phyloP scores from a whole-genome alignment of 2,113 vertebrate species.

The Sclerurus mexicanus region DNA sequence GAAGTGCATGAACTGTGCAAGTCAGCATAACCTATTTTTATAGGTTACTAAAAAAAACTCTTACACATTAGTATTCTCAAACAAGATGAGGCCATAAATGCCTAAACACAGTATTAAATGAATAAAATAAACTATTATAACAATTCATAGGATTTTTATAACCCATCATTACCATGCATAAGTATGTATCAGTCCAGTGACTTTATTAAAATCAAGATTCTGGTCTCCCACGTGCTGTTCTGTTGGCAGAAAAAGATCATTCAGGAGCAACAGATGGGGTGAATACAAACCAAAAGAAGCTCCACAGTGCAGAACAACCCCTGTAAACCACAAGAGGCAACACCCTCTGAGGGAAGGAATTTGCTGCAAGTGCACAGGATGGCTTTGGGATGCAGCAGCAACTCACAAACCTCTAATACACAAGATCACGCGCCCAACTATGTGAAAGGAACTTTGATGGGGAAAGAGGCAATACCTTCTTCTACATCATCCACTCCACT shows the following conservation, averaged over 20 bases:
- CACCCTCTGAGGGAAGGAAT: not conserved
- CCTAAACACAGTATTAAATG: slow-evolving; percentile 6
- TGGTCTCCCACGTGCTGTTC: not conserved
- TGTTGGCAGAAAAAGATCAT: not conserved
- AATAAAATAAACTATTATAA: slow-evolving; percentile 8
- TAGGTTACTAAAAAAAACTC: not conserved
- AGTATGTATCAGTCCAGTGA: not conserved
- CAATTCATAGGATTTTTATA: slow-evolving; percentile 28
- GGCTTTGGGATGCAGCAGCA: not conserved
- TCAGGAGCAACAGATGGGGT: not conserved
- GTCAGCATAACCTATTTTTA: slow-evolving; percentile 20
- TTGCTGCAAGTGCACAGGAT: not conserved
- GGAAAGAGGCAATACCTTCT: not conserved
- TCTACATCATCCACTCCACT: not conserved
- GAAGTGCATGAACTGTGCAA: not conserved
- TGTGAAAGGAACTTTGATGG: not conserved
- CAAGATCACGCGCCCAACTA: not conserved
- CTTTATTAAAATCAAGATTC: slow-evolving; percentile 19
- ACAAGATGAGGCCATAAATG: slow-evolving; percentile 17
- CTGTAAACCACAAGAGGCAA: not conserved
- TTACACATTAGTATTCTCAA: slow-evolving; percentile 16
- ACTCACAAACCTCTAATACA: not conserved
- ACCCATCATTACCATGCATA: not conserved
- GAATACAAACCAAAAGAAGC: not conserved
- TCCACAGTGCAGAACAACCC: not conserved